phyloP scores from a whole-genome alignment of 2,113 vertebrate genomes.

The Tachycineta bicolor region DNA sequence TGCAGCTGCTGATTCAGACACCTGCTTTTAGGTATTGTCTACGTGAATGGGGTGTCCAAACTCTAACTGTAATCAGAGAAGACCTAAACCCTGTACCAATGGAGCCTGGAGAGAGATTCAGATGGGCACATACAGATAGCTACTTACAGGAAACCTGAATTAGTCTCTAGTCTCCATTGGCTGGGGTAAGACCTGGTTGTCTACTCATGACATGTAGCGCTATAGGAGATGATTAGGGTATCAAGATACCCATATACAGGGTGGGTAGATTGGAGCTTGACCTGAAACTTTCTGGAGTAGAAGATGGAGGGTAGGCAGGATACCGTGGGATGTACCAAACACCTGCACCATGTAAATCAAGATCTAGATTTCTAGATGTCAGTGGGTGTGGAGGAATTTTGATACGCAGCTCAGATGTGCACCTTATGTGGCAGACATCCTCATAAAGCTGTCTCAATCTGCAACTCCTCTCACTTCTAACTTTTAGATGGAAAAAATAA shows the following conservation, averaged over 20 bases:
- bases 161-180: neutral
- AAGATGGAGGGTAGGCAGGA: neutral
- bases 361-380: neutral
- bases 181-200: neutral
- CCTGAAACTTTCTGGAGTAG: neutral
- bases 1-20: neutral
- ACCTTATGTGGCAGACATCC: neutral
- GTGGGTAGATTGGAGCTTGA: neutral
- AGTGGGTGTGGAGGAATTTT: neutral
- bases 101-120: neutral
- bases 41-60: rapidly evolving
- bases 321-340: neutral
- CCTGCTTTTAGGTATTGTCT: neutral
- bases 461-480: neutral
- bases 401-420: neutral
- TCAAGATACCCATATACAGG: neutral
- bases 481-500: neutral
- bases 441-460: neutral
- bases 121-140: neutral
- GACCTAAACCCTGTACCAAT: neutral
- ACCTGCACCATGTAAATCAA: neutral
- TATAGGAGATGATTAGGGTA: neutral
- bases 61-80: neutral
- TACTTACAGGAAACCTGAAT: neutral
- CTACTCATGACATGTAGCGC: rapidly evolving